A percentile compares a stretch with the other conserved stretches of the same genome.
phyloP scores from a whole-genome alignment of 2,113 vertebrate genomes.

The Leptocoma aspasia region DNA sequence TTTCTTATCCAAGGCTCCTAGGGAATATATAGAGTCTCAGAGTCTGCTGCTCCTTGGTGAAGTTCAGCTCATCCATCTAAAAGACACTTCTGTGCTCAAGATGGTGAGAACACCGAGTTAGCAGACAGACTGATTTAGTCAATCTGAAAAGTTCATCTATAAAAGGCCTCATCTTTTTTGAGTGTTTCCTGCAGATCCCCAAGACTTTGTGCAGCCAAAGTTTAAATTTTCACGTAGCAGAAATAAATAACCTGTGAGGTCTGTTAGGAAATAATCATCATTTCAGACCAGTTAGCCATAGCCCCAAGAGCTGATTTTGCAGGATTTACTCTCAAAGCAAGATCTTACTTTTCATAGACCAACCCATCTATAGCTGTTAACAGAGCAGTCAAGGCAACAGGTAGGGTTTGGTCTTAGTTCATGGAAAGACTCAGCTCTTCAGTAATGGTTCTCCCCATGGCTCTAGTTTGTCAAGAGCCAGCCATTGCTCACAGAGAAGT shows the following conservation, averaged over 20 bases:
- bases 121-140: constrained; percentile 4
- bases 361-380: not conserved
- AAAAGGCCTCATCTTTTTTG: not conserved
- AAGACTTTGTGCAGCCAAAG: not conserved
- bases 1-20: not conserved
- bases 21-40: not conserved
- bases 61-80: constrained; percentile 44
- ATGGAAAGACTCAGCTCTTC: not conserved
- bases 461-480: not conserved
- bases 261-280: not conserved
- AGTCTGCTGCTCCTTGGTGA: not conserved
- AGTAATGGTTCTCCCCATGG: not conserved
- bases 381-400: not conserved
- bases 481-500: not conserved
- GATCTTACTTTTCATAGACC: not conserved
- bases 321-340: not conserved
- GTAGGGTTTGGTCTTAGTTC: not conserved
- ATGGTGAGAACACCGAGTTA: constrained; percentile 31
- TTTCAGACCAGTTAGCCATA: not conserved
- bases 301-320: not conserved
- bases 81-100: constrained; percentile 24
- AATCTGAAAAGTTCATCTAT: not conserved
- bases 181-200: not conserved
- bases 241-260: not conserved
- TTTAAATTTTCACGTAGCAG: not conserved